Conservation (phyloP, 2,113 vertebrate species). For the Engraulis encrasicolus region DNA sequence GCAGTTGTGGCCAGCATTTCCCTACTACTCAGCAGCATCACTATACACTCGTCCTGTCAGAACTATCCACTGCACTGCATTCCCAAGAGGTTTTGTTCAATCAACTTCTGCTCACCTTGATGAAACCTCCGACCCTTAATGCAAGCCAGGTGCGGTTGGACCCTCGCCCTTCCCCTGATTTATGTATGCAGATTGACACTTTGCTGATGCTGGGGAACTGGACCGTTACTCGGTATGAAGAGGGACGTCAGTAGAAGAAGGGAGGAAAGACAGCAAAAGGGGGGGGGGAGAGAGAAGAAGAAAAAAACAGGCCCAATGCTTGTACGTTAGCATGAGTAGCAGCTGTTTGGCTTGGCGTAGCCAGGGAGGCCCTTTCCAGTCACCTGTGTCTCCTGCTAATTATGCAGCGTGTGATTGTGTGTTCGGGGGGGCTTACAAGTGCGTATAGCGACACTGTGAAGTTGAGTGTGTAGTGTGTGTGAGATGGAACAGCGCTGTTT, state of each 20-base stretch:
- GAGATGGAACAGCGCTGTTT: background rate
- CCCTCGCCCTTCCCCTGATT: constrained; percentile 46
- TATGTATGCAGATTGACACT: constrained; percentile 56
- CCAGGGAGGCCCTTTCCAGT: constrained; percentile 52
- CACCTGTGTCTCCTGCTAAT: constrained; percentile 56
- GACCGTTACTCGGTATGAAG: constrained; percentile 13
- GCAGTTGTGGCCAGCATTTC: too few species aligned
- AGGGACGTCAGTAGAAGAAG: background rate
- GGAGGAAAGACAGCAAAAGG: background rate
- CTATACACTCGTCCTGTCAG: constrained; percentile 56
- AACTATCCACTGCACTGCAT: constrained; percentile 56
- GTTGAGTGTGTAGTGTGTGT: background rate
- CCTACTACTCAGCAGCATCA: too few species aligned
- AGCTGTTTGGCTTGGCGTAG: constrained; percentile 61
- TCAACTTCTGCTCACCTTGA: constrained; percentile 39
- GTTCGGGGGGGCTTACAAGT: constrained; percentile 19
- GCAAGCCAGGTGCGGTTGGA: constrained; percentile 64
- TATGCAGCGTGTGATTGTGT: constrained; percentile 56
- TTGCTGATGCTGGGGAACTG: constrained; percentile 54
- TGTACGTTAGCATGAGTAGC: background rate
- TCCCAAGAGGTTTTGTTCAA: constrained; percentile 41
- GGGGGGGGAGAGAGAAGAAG: too few species aligned
- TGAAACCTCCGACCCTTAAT: constrained; percentile 67
- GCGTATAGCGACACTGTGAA: constrained; percentile 28
- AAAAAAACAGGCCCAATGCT: too few species aligned